Evolutionary conservation across 2,888 invertebrate species (phyloP).

Genomic region (Macrosoma leucophasiata): DNA sequence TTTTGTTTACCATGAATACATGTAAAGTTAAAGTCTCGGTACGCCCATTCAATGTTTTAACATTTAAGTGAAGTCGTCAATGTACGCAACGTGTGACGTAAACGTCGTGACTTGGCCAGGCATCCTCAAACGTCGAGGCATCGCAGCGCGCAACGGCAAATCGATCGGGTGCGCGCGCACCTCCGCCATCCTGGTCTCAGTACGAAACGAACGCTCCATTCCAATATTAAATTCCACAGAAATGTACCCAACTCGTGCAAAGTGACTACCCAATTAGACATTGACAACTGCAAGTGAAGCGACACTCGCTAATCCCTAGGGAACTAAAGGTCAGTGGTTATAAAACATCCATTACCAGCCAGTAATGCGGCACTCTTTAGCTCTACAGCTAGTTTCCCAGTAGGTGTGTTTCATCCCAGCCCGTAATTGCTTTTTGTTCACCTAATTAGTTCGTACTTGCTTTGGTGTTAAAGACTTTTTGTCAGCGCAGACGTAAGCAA

Average conservation of each 20-base stretch:
- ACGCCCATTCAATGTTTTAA: too few relatives aligned
- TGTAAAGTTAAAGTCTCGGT: constrained; percentile 4
- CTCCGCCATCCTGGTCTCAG: constrained; percentile 54
- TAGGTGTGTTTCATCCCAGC: too few relatives aligned
- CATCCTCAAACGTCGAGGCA: constrained; percentile 45
- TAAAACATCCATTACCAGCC: constrained; percentile 3
- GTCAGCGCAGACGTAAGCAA: too few relatives aligned
- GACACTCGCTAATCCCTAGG: constrained; percentile 17
- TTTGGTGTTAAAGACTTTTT: too few relatives aligned
- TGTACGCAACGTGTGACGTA: constrained; percentile 72
- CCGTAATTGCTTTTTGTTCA: too few relatives aligned
- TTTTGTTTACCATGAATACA: constrained; percentile 15
- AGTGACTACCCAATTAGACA: constrained; percentile 43
- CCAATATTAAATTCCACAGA: constrained; percentile 61
- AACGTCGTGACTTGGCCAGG: constrained; percentile 56
- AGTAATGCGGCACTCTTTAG: not conserved
- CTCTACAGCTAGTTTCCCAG: not conserved
- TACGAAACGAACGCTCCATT: constrained; percentile 49
- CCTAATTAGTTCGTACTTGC: too few relatives aligned
- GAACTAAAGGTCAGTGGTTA: constrained; percentile 27
- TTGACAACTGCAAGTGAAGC: constrained; percentile 21
- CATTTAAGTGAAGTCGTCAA: constrained; percentile 54
- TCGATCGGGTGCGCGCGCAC: constrained; percentile 72
- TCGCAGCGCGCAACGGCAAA: constrained; percentile 59
- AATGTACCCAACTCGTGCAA: constrained; percentile 63